phyloP scores from a whole-genome alignment of 1,140 invertebrate genomes.

The Idris sp. region DNA sequence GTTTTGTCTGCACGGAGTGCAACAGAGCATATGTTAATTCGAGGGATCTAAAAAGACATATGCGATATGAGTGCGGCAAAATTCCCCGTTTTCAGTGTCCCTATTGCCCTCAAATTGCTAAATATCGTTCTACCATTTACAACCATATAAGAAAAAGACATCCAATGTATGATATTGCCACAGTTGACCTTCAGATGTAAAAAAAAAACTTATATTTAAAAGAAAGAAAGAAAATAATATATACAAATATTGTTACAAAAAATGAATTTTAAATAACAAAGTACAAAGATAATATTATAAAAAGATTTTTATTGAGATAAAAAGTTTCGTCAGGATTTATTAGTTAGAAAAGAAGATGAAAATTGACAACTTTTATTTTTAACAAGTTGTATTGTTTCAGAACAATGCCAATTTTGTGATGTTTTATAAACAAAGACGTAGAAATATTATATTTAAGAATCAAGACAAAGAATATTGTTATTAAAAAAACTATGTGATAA shows the following conservation, averaged over 20 bases:
- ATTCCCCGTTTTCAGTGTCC: constrained; percentile 71
- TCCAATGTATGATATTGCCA: constrained; percentile 38
- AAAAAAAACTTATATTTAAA: too few species aligned
- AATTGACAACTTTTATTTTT: too few species aligned
- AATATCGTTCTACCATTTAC: constrained; percentile 66
- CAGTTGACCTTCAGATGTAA: constrained; percentile 57
- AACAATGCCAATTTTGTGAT: too few species aligned
- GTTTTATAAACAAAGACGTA: too few species aligned
- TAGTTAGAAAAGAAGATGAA: too few species aligned
- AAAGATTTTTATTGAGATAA: too few species aligned
- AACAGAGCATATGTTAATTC: constrained; percentile 64
- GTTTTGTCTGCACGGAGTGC: constrained; percentile 66
- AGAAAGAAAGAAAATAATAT: too few species aligned
- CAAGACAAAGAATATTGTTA: constrained; percentile 15
- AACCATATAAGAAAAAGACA: constrained; percentile 73
- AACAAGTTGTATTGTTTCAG: too few species aligned
- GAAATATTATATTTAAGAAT: too few species aligned
- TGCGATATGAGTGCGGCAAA: constrained; percentile 69
- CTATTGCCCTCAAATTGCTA: constrained; percentile 66
- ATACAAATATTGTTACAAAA: too few species aligned
- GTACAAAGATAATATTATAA: constrained; percentile 22
- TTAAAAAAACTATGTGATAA: too few species aligned
- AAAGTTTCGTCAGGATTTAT: too few species aligned
- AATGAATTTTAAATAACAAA: not conserved
- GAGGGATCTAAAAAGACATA: constrained; percentile 71